Evolutionary conservation across 30 jellyfish, hydroid and myxozoan genomes (phyloP).

Genomic region (Haliclystus octoradiatus): DNA sequence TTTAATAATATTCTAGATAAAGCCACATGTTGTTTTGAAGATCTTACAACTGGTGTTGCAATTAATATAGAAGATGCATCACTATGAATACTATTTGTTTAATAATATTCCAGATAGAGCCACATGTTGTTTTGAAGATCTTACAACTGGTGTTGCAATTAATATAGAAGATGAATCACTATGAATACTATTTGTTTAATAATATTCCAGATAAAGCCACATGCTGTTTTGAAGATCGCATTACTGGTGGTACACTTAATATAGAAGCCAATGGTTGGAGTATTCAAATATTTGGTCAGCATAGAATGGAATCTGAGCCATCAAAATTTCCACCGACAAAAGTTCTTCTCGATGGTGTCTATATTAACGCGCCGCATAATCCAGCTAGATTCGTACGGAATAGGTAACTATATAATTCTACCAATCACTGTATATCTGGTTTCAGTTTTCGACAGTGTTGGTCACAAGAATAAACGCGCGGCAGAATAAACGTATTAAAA

Average conservation of each 20-base stretch:
- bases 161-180: not conserved
- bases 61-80: too few species aligned
- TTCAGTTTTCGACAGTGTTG: too few species aligned
- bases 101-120: too few species aligned
- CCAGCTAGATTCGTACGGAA: slow-evolving; percentile 68
- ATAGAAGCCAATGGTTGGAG: slow-evolving; percentile 78
- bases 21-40: too few species aligned
- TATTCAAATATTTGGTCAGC: slow-evolving; percentile 79
- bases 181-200: not conserved
- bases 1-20: too few species aligned
- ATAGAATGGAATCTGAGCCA: slow-evolving; percentile 29
- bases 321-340: slow-evolving; percentile 32
- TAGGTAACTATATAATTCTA: slow-evolving; percentile 29
- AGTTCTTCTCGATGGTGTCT: slow-evolving; percentile 32
- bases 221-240: slow-evolving; percentile 36
- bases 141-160: too few species aligned
- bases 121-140: too few species aligned
- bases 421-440: too few species aligned
- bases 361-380: slow-evolving; percentile 62
- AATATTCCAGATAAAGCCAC: slow-evolving; percentile 24
- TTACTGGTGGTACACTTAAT: slow-evolving; percentile 63
- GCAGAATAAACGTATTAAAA: too few species aligned
- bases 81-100: too few species aligned
- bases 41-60: too few species aligned
- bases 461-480: too few species aligned